phyloP scores from a whole-genome alignment of 2,888 invertebrate species.

The Actias luna region DNA sequence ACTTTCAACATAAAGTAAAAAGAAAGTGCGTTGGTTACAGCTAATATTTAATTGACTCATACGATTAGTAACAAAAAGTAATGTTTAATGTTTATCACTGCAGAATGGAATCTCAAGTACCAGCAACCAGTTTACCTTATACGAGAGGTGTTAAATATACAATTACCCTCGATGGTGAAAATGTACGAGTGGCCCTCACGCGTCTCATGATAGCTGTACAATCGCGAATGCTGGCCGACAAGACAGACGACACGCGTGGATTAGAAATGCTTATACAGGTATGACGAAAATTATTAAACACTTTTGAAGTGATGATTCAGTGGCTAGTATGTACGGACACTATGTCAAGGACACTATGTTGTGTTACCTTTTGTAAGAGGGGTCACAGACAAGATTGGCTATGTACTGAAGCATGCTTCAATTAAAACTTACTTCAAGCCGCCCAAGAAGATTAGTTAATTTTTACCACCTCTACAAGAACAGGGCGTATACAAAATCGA shows the following conservation, averaged over 20 bases:
- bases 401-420: no score
- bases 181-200: conserved; percentile 84
- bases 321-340: no score
- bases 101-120: conserved; percentile 82
- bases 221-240: conserved; percentile 82
- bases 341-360: no score
- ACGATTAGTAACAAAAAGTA: not conserved
- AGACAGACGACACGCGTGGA: conserved; percentile 91
- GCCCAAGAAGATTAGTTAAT: no score
- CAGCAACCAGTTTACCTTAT: conserved; percentile 77
- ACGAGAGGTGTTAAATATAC: conserved; percentile 64
- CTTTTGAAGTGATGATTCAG: no score
- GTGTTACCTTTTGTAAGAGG: no score
- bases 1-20: no score
- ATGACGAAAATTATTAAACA: not conserved
- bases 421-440: no score
- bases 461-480: no score
- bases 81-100: conserved; percentile 12
- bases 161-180: conserved; percentile 84
- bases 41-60: not conserved
- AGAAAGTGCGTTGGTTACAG: no score
- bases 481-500: no score
- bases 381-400: no score
- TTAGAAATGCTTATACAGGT: conserved; percentile 81
- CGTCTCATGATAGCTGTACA: conserved; percentile 84